Conservation (phyloP, 2,113 vertebrate genomes). For the Mormoops blainvillei region DNA sequence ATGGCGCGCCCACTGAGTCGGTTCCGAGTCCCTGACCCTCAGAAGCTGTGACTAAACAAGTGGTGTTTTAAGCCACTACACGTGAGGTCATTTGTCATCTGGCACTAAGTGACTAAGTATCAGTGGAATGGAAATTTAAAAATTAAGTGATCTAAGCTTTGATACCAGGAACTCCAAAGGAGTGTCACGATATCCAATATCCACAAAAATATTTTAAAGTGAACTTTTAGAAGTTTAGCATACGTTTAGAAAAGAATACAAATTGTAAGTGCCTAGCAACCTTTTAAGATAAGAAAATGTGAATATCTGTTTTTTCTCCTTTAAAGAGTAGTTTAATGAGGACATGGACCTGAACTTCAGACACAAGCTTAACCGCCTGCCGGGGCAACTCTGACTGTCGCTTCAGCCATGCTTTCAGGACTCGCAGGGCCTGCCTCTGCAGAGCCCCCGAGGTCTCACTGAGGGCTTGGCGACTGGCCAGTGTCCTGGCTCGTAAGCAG, state of each 20-base stretch:
- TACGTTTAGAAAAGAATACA: neutral
- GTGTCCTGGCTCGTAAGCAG: neutral
- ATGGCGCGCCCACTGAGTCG: rapidly evolving
- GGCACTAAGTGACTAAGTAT: neutral
- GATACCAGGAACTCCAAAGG: neutral
- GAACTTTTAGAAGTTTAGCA: neutral
- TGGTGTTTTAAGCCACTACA: neutral
- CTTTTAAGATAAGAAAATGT: neutral
- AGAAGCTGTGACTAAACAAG: neutral
- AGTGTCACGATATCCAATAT: neutral
- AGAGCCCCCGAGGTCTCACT: too few species aligned
- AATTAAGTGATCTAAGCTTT: neutral
- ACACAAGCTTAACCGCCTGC: neutral
- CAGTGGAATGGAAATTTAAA: neutral
- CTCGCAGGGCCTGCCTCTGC: neutral
- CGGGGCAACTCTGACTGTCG: rapidly evolving
- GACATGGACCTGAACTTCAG: neutral
- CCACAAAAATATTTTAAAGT: neutral
- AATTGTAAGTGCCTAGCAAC: neutral
- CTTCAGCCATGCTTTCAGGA: too few species aligned
- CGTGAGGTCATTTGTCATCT: neutral
- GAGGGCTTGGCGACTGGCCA: neutral
- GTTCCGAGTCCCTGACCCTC: neutral
- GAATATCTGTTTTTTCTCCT: neutral
- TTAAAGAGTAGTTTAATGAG: neutral